A percentile compares a stretch with the other conserved stretches of the same genome.
These are phyloP conservation scores for Ametastegia equiseti DNA, from an alignment of 2,888 invertebrate species.

Conservation along the genomic window DNA sequence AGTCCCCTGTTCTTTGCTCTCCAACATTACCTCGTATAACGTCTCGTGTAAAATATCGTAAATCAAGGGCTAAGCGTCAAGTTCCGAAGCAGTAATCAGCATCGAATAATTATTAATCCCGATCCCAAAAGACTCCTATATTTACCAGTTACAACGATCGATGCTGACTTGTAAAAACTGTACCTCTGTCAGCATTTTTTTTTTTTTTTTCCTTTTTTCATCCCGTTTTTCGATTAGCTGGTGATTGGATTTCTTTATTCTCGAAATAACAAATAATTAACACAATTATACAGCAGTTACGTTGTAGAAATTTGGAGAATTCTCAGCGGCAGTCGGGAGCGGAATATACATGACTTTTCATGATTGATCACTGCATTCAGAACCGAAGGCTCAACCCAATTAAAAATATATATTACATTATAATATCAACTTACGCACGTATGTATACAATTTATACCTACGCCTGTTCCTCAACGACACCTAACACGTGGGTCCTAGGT, in stretches of 20 bases:
- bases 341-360: neutral
- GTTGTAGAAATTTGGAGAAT: neutral
- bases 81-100: slow-evolving; percentile 17
- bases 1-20: slow-evolving; percentile 55
- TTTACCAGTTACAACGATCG: neutral
- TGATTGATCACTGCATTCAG: slow-evolving; percentile 23
- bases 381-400: slow-evolving; percentile 27
- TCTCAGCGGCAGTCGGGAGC: slow-evolving; percentile 20
- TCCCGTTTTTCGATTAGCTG: neutral
- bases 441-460: slow-evolving; percentile 42
- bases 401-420: slow-evolving; percentile 37
- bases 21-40: slow-evolving; percentile 32
- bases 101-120: slow-evolving; percentile 9
- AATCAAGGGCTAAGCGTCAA: slow-evolving; percentile 21
- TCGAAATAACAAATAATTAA: neutral
- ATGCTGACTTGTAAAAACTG: neutral
- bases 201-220: neutral
- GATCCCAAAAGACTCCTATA: slow-evolving; percentile 20
- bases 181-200: neutral
- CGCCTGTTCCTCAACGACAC: slow-evolving; percentile 36
- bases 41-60: slow-evolving; percentile 46
- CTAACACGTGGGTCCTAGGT: slow-evolving; percentile 30
- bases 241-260: neutral
- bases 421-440: slow-evolving; percentile 40
- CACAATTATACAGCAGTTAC: neutral